phyloP scores from a whole-genome alignment of 2,113 vertebrate genomes.

The Ornithorhynchus anatinus region DNA sequence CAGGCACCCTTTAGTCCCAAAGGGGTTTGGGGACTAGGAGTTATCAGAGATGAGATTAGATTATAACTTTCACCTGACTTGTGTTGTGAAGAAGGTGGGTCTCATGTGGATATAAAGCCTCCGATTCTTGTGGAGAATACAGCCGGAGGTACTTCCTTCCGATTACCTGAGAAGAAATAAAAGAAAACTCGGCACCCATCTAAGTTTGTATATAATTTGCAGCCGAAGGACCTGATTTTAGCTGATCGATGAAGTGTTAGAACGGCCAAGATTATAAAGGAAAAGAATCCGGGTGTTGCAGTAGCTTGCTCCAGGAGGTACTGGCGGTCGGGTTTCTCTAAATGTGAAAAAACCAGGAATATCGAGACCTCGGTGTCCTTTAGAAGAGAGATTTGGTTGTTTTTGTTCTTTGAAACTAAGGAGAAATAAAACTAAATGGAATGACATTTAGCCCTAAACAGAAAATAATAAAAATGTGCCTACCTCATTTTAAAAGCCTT shows the following conservation, averaged over 20 bases:
- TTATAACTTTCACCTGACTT: constrained; percentile 82
- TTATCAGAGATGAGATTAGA: fast-evolving
- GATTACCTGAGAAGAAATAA: constrained; percentile 79
- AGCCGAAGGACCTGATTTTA: background rate
- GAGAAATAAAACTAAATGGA: too few relatives aligned
- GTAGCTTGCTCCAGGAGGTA: too few relatives aligned
- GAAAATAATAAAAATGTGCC: too few relatives aligned
- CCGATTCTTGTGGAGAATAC: constrained; percentile 82
- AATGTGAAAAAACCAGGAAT: too few relatives aligned
- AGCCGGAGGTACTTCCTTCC: constrained; percentile 93
- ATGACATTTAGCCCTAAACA: too few relatives aligned
- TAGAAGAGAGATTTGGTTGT: too few relatives aligned
- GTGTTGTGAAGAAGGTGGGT: constrained; percentile 92
- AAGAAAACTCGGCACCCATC: background rate
- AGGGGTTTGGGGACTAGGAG: fast-evolving
- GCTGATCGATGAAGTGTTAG: background rate
- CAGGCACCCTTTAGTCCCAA: background rate
- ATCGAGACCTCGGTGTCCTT: too few relatives aligned
- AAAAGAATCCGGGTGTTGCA: too few relatives aligned
- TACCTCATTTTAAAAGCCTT: too few relatives aligned
- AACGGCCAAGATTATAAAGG: too few relatives aligned
- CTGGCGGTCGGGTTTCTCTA: too few relatives aligned
- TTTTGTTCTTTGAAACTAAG: too few relatives aligned
- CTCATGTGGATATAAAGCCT: constrained; percentile 87
- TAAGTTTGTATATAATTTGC: background rate